Conservation (phyloP, 2,797 vertebrate genomes). For the Trematomus bernacchii region DNA sequence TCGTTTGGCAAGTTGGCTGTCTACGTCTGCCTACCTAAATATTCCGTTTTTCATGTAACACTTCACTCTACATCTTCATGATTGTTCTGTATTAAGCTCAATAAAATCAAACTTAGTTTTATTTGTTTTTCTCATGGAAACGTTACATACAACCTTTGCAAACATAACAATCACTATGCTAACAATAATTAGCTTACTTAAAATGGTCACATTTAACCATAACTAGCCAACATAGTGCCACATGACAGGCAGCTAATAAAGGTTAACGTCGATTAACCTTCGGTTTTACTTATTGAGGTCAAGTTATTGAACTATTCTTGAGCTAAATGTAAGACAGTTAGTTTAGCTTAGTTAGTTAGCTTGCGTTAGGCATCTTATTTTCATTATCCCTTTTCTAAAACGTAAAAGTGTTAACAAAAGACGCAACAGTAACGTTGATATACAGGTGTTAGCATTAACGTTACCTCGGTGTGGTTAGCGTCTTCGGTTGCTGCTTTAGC, state of each 20-base stretch:
- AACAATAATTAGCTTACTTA: not conserved
- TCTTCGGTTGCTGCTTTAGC: fast-evolving
- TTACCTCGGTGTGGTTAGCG: constrained; percentile 20
- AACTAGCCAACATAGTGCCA: not conserved
- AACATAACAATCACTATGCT: not conserved
- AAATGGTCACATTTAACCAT: too few species aligned
- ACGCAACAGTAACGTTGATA: not conserved
- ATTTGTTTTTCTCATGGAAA: not conserved
- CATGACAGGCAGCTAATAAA: not conserved
- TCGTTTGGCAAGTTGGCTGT: not conserved
- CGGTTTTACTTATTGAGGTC: not conserved
- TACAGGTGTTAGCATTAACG: fast-evolving
- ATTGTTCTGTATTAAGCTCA: not conserved
- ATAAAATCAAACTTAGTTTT: fast-evolving
- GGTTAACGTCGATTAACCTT: too few species aligned
- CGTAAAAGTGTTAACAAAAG: fast-evolving
- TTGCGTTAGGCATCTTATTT: not conserved
- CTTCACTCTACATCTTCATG: not conserved
- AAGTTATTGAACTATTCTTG: too few species aligned
- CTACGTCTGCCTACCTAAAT: not conserved
- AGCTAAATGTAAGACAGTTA: not conserved
- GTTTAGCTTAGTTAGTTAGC: not conserved
- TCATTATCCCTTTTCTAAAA: not conserved
- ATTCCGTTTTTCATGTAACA: fast-evolving
- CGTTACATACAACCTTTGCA: not conserved